These are phyloP conservation scores for Deladenus siricidicola DNA, from an alignment of 2,888 invertebrate genomes.

Conservation along the genomic window DNA sequence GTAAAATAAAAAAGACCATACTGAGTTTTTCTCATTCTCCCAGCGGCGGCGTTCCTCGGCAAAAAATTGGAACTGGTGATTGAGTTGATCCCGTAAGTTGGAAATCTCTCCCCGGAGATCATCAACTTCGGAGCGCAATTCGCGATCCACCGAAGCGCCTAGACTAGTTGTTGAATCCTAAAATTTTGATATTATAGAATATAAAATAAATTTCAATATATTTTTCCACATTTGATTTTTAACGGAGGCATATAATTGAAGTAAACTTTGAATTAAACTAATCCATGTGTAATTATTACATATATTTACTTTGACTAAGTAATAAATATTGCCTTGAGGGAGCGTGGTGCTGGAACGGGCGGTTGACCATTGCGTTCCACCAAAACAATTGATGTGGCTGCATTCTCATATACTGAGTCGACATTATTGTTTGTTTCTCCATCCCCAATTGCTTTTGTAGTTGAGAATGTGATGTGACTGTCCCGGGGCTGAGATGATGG, in stretches of 20 bases:
- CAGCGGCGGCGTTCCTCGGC: slow-evolving; percentile 26
- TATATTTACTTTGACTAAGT: no score
- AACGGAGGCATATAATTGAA: no score
- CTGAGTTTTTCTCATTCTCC: slow-evolving; percentile 10
- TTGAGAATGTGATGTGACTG: no score
- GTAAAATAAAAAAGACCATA: not conserved
- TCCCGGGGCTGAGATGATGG: no score
- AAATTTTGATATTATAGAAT: no score
- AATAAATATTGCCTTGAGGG: not conserved
- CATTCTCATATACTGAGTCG: slow-evolving; percentile 15
- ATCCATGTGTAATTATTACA: no score
- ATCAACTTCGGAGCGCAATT: slow-evolving; percentile 25
- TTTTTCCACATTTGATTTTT: no score
- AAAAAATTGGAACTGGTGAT: slow-evolving; percentile 26
- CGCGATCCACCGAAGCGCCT: slow-evolving; percentile 10
- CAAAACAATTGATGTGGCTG: not conserved
- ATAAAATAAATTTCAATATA: no score
- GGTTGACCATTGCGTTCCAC: not conserved
- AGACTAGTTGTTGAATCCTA: not conserved
- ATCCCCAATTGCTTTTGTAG: not conserved
- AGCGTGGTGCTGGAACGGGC: not conserved
- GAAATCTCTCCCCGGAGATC: slow-evolving; percentile 22
- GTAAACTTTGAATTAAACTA: no score
- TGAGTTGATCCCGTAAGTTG: slow-evolving; percentile 21
- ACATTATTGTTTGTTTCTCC: not conserved